Evolutionary conservation across 2,888 invertebrate genomes (phyloP).

Genomic region (Exocentrus adspersus): DNA sequence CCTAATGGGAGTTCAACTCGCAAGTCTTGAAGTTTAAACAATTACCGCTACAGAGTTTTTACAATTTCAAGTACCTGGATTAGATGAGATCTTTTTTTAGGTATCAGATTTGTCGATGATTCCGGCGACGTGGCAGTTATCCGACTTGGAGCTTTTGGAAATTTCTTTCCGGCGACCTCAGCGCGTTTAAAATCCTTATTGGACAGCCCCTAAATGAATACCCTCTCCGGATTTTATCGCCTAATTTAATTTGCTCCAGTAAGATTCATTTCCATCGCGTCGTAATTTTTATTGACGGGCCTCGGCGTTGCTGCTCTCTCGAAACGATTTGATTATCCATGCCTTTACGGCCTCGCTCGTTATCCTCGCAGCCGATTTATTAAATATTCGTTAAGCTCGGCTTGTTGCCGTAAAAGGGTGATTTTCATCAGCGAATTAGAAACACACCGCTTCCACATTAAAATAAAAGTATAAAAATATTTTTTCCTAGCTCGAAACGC

Average conservation of each 20-base stretch:
- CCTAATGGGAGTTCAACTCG: neutral
- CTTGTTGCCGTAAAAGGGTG: neutral
- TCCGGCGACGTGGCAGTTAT: too few species aligned
- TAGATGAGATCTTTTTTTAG: too few species aligned
- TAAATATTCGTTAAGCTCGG: slow-evolving; percentile 15
- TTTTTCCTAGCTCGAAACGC: too few species aligned
- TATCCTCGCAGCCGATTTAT: slow-evolving; percentile 14
- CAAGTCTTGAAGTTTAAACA: too few species aligned
- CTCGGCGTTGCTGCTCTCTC: neutral
- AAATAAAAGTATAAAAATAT: too few species aligned
- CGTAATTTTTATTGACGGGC: slow-evolving; percentile 18
- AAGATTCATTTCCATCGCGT: slow-evolving; percentile 18
- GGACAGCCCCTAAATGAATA: neutral
- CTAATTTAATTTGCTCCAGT: slow-evolving; percentile 19
- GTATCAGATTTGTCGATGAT: too few species aligned
- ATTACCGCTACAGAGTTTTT: too few species aligned
- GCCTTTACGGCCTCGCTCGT: slow-evolving; percentile 18
- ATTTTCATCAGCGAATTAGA: neutral
- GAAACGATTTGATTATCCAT: slow-evolving; percentile 17
- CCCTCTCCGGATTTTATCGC: slow-evolving; percentile 17
- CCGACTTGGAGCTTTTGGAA: too few species aligned
- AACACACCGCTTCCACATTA: too few species aligned
- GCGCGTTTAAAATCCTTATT: neutral
- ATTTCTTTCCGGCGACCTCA: too few species aligned
- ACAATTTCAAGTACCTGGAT: too few species aligned